Evolutionary conservation across 2,888 invertebrate genomes (phyloP), one percentile per base, ranked within the genome.

Genomic region (Hirtodrosophila cameraria): DNA sequence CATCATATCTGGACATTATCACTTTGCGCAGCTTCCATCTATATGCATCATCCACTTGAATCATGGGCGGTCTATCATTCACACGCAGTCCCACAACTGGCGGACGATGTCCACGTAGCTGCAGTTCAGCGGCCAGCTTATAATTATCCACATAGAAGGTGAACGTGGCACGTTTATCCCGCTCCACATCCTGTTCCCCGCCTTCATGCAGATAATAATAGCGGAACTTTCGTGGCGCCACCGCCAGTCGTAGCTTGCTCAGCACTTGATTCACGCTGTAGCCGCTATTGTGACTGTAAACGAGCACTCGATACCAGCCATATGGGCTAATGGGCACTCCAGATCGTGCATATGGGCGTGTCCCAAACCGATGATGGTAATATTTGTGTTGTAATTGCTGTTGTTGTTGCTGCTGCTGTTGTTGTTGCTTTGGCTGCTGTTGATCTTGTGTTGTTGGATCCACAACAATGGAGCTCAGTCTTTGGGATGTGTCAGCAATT

Each of bases 261-360:
- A 77, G 11, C 20, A 66, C 55, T 12, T 58, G 36, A 1, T 38
- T 18, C 2, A 50, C 5, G 8, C 11, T 33, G 5, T 30, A 48
- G 4, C 52, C 38, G n/a, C 50, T 65, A 2, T 54, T 27, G 1
- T 45, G 43, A 16, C 52, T 65, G 9, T 30, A 76, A 4, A 77
- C 55, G 5, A 75, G 33, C 0, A 83, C 66, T 0, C 84, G 80
- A 35, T 83, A 77, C 76, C 76, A 77, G 1, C 76, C 84, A 13
- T 64, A 67, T 0, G 38, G 41, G 2, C 80, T 83, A 5, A 79
- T 64, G 15, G 83, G 48, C 11, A 69, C 41, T 5, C 13, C 3
- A 16, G 7, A 23, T 0, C 45, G 28, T 30, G 36, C 31, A 5
- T 15, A 35, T 1, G 12, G 12, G 0, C 61, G 31, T 3, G 30